Percentiles rank a stretch among this genome's conserved stretches.
Conservation (phyloP, 1,140 invertebrate genomes). For the Formica selysi region DNA sequence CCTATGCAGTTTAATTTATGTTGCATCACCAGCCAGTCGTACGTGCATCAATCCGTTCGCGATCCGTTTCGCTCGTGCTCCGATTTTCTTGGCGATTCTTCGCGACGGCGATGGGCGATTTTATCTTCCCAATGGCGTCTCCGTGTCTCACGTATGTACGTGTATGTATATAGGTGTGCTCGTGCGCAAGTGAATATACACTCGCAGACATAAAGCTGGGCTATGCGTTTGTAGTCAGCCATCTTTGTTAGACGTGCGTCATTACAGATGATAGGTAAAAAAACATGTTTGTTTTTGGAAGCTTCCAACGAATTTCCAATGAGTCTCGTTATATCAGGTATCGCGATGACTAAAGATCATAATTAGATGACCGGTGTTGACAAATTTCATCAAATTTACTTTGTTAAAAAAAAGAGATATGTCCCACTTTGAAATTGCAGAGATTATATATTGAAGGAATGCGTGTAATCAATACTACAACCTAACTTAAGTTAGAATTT, state of each 20-base stretch:
- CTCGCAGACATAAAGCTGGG: conserved; percentile 6
- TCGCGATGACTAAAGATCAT: background rate
- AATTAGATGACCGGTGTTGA: background rate
- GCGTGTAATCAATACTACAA: background rate
- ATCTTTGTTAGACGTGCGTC: conserved; percentile 71
- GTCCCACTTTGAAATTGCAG: background rate
- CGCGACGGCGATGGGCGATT: background rate
- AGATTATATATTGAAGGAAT: background rate
- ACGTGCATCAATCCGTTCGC: conserved; percentile 73
- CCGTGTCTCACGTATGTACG: conserved; percentile 5
- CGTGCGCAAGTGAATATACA: conserved; percentile 43
- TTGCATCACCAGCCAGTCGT: conserved; percentile 81
- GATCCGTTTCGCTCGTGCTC: conserved; percentile 59
- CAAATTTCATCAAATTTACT: background rate
- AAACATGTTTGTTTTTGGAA: background rate
- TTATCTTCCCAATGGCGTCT: conserved; percentile 22
- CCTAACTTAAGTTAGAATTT: background rate
- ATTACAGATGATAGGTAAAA: conserved; percentile 8
- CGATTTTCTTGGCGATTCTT: conserved; percentile 15
- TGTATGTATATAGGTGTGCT: conserved; percentile 10
- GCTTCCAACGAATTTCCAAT: conserved; percentile 1
- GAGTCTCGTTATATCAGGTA: background rate
- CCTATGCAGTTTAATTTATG: conserved; percentile 84
- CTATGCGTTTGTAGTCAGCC: conserved; percentile 70
- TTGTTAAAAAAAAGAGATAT: background rate